Evolutionary conservation across 92 coral and sea anemone species (phyloP).

Genomic region (Bergia sp.): DNA sequence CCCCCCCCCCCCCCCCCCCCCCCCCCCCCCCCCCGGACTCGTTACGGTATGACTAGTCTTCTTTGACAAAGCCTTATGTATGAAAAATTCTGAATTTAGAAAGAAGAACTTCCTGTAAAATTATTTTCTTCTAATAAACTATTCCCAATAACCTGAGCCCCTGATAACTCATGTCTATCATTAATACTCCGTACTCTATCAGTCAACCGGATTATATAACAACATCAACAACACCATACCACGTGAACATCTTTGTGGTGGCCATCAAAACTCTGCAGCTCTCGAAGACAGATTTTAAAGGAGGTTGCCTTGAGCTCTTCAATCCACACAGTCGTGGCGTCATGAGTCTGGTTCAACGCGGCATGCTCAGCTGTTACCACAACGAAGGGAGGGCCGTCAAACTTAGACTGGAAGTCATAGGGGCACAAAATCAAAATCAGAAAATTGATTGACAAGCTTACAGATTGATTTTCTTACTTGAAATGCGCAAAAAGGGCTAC

Average conservation of each 20-base stretch:
- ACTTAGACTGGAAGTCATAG: slow-evolving; percentile 53
- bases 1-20: too few species aligned
- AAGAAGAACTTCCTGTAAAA: too few species aligned
- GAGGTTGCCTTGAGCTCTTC: slow-evolving; percentile 36
- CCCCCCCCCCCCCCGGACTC: too few species aligned
- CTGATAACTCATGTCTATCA: not conserved
- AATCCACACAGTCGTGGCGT: slow-evolving; percentile 62
- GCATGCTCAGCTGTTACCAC: slow-evolving; percentile 72
- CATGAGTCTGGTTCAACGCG: slow-evolving; percentile 40
- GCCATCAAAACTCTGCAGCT: slow-evolving; percentile 65
- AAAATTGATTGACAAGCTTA: not conserved
- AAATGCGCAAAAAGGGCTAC: too few species aligned
- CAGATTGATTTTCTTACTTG: not conserved
- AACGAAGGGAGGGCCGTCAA: slow-evolving; percentile 65
- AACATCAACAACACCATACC: slow-evolving; percentile 1
- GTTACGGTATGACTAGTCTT: too few species aligned
- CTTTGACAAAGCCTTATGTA: too few species aligned
- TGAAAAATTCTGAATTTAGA: too few species aligned
- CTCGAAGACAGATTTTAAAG: slow-evolving; percentile 60
- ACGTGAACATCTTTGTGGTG: slow-evolving; percentile 50
- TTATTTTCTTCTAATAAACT: too few species aligned
- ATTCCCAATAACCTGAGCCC: too few species aligned
- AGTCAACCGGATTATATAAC: not conserved
- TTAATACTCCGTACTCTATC: too few species aligned
- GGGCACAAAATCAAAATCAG: not conserved